A percentile compares a stretch with the other conserved stretches of the same genome.
These are phyloP conservation scores for Pseudomyrmex concolor DNA, from an alignment of 1,140 invertebrate genomes.

Conservation along the genomic window DNA sequence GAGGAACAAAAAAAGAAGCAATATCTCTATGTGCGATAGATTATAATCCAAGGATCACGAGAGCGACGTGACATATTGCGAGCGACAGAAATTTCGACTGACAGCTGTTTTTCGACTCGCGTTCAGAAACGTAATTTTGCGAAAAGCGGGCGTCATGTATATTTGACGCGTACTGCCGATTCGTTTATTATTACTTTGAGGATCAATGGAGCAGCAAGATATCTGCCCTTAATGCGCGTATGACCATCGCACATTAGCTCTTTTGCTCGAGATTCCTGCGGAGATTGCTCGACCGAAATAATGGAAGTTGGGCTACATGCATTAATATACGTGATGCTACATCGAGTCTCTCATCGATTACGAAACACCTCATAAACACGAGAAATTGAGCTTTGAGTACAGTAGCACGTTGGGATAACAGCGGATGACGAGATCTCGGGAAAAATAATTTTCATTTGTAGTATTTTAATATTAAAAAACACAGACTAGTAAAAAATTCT, in stretches of 20 bases:
- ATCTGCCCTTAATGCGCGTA: neutral
- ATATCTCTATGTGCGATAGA: conserved; percentile 1
- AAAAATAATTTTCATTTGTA: too few species aligned
- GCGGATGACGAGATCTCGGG: too few species aligned
- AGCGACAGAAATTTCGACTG: conserved; percentile 24
- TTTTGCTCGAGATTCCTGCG: conserved; percentile 26
- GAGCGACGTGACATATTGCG: conserved; percentile 19
- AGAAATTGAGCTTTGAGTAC: neutral
- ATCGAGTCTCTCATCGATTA: conserved; percentile 9
- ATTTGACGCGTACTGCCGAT: neutral
- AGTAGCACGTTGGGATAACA: neutral
- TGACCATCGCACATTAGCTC: neutral
- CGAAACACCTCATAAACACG: conserved; percentile 11
- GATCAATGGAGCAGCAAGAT: neutral
- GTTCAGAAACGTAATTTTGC: neutral
- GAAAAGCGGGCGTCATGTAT: neutral
- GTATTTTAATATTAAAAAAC: neutral
- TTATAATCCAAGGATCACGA: conserved; percentile 54
- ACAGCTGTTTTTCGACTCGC: neutral
- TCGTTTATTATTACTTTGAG: conserved; percentile 25
- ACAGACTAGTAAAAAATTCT: too few species aligned
- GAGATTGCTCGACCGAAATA: conserved; percentile 11
- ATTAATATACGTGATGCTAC: neutral
- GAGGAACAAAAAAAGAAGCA: conserved; percentile 2
- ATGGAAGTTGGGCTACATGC: neutral